Evolutionary conservation across 2,113 vertebrate genomes (phyloP).

Genomic region (Cettia cetti): DNA sequence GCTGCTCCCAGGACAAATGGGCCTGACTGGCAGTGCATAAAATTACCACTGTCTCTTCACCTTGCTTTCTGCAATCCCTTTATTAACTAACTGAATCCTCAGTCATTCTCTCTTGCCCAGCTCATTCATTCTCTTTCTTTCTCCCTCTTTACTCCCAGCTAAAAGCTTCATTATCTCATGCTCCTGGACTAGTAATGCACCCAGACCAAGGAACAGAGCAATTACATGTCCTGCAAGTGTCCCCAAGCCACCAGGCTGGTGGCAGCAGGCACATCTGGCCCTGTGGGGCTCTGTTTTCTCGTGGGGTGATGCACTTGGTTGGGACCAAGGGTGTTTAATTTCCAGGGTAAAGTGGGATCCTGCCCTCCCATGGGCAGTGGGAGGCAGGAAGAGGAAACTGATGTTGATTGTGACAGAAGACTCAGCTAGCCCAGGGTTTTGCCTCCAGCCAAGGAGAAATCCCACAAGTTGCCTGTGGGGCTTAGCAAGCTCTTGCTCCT

Average conservation of each 20-base stretch:
- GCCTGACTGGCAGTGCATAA: constrained; percentile 64
- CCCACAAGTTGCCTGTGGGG: not conserved
- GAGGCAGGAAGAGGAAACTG: not conserved
- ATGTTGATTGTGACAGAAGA: not conserved
- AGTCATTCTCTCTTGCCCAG: constrained; percentile 8
- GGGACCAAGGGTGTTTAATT: not conserved
- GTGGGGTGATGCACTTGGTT: accelerated
- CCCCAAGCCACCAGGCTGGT: not conserved
- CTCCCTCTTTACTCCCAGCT: not conserved
- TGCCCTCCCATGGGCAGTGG: not conserved
- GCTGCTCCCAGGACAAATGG: constrained; percentile 57
- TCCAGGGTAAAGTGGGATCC: not conserved
- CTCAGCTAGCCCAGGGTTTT: not conserved
- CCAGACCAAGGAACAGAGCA: not conserved
- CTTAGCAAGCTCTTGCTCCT: not conserved
- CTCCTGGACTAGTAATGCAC: not conserved
- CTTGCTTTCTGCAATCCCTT: constrained; percentile 52
- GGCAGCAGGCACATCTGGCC: not conserved
- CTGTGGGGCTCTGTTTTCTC: not conserved
- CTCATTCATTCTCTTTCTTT: constrained; percentile 39
- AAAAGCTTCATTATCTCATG: constrained; percentile 12
- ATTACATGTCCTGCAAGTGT: not conserved
- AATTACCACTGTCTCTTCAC: constrained; percentile 64
- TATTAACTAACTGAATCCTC: constrained; percentile 46
- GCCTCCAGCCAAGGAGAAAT: not conserved